Evolutionary conservation across 1,140 invertebrate species (phyloP).

Genomic region (Drosophila sturtevanti): DNA sequence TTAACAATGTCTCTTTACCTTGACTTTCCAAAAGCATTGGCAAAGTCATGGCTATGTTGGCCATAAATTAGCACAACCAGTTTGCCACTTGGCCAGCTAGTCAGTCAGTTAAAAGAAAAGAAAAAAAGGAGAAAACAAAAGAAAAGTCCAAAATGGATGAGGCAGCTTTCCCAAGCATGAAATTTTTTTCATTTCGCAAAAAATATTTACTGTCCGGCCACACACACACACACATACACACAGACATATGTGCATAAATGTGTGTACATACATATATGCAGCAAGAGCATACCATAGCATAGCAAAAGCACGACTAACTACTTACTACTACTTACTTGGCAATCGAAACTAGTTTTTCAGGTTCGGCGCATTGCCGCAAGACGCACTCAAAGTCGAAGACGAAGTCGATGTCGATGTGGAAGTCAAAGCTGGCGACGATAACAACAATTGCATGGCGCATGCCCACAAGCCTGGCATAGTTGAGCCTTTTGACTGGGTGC

Average conservation of each 20-base stretch:
- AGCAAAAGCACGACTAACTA: slow-evolving; percentile 15
- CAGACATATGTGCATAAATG: not conserved
- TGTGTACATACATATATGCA: not conserved
- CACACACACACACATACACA: slow-evolving; percentile 27
- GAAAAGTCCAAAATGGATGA: slow-evolving; percentile 50
- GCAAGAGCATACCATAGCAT: not conserved
- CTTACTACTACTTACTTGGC: slow-evolving; percentile 30
- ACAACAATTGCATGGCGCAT: slow-evolving; percentile 76
- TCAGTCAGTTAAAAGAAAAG: not conserved
- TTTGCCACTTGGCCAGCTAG: slow-evolving; percentile 31
- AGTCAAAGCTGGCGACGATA: slow-evolving; percentile 34
- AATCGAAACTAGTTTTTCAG: slow-evolving; percentile 77
- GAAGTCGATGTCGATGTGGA: not conserved
- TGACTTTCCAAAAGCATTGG: slow-evolving; percentile 44
- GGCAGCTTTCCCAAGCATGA: slow-evolving; percentile 67
- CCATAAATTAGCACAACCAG: slow-evolving; percentile 55
- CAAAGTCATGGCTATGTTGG: slow-evolving; percentile 68
- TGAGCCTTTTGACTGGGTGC: slow-evolving; percentile 39
- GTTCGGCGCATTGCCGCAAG: slow-evolving; percentile 64
- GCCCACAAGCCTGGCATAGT: slow-evolving; percentile 60
- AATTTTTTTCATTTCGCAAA: slow-evolving; percentile 39
- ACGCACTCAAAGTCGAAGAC: not conserved
- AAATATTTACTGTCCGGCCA: slow-evolving; percentile 28
- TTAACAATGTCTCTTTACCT: slow-evolving; percentile 38
- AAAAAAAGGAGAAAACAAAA: slow-evolving; percentile 50